phyloP scores from a whole-genome alignment of 92 coral and sea anemone species.

The Epizoanthus scotinus region DNA sequence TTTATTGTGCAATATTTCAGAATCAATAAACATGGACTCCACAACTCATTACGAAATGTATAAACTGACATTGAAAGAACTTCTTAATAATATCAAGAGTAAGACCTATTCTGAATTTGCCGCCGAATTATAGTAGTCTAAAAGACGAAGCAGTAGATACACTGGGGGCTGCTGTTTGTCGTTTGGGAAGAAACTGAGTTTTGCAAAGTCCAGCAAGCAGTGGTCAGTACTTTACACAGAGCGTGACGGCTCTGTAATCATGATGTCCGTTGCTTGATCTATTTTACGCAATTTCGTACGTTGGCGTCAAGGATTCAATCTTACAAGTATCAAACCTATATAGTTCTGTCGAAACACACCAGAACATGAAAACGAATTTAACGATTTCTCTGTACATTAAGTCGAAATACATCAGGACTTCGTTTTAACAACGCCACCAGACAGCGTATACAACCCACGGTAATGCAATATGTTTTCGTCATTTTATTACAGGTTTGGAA shows the following conservation, averaged over 20 bases:
- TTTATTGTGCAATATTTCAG: not conserved
- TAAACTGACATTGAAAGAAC: not conserved
- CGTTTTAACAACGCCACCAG: too few relatives aligned
- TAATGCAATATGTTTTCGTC: too few relatives aligned
- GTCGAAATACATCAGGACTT: too few relatives aligned
- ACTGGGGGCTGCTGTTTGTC: not conserved
- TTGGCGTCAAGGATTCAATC: too few relatives aligned
- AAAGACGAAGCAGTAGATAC: not conserved
- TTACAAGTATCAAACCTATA: too few relatives aligned
- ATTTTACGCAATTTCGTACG: too few relatives aligned
- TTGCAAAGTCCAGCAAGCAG: not conserved
- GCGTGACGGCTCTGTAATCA: not conserved
- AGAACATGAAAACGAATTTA: too few relatives aligned
- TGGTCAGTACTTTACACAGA: not conserved
- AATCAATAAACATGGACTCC: slow-evolving; percentile 1
- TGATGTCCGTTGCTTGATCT: not conserved
- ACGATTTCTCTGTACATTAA: too few relatives aligned
- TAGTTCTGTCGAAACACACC: too few relatives aligned
- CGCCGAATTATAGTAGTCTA: not conserved
- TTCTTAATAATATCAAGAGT: not conserved
- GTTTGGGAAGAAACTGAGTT: not conserved
- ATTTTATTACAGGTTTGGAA: too few relatives aligned
- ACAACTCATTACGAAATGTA: not conserved
- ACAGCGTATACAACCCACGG: too few relatives aligned
- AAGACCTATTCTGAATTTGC: not conserved